Evolutionary conservation across 2,888 invertebrate species (phyloP), one percentile per base, ranked within the genome.

Genomic region (Drosophila dives): DNA sequence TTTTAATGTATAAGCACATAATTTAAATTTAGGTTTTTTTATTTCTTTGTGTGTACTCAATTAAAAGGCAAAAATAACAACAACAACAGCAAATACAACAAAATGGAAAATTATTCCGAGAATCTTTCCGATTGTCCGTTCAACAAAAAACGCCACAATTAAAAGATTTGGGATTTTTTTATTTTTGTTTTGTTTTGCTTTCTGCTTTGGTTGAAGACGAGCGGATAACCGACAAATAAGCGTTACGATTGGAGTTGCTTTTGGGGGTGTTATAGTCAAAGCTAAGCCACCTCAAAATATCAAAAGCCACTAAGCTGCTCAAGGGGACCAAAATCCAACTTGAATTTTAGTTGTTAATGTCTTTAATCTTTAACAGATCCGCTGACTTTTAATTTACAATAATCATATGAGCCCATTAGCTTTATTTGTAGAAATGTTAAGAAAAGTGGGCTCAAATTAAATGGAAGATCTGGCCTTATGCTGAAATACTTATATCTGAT

Each of bases 71-170:
- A 67, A 29, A 83, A 72, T 65, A 75, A 58, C 72, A 70, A 49
- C 75, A 72, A 64, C 38, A 59, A 34, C 42, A 69, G 60, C 38
- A 55, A 55, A 40, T 51, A 60, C 58, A 79, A 65, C 69, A 80
- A 82, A 86, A 77, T 72, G 85, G 82, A 71, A 87, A 90, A 90
- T 89, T 86, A 83, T 86, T 86, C 85, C 73, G 81, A 90, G 90
- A 84, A 89, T 75, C 77, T 81, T 86, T 89, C 73, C 84, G 84
- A 86, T 79, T 78, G 74, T 59, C 63, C 77, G 60, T 34, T 64
- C 79, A 60, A 71, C 67, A 72, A 61, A 69, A 72, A 81, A 78
- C 85, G 85, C 64, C 64, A 89, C 84, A 90, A 90, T 90, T 84
- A 84, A 84, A 90, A 83, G 80, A 83, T 77, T 81, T 58, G 23